Percentiles rank a stretch among this genome's conserved stretches.
Conservation (phyloP, 1,140 invertebrate species). For the Venturia canescens region DNA sequence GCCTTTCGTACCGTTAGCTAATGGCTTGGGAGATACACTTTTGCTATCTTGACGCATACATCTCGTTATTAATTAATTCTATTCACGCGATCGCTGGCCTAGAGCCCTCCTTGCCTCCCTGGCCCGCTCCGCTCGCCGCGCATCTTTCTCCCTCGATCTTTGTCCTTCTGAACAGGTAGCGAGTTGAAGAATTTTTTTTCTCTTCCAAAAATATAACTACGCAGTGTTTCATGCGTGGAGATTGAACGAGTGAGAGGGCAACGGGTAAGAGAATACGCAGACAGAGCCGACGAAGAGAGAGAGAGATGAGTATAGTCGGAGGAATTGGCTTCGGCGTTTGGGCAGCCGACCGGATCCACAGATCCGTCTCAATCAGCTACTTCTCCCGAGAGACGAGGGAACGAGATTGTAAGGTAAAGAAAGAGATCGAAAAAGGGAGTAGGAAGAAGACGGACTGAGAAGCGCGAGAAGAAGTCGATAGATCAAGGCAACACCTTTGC, state of each 20-base stretch:
- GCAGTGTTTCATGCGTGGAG: constrained; percentile 13
- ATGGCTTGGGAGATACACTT: constrained; percentile 6
- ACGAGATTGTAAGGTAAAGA: not conserved
- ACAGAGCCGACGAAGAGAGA: not conserved
- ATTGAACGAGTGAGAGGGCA: not conserved
- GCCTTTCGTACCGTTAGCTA: constrained; percentile 22
- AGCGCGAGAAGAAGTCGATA: constrained; percentile 66
- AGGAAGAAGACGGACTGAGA: constrained; percentile 38
- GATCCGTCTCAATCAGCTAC: constrained; percentile 66
- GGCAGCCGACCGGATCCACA: constrained; percentile 46
- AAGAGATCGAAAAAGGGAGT: not conserved
- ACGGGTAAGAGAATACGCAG: not conserved
- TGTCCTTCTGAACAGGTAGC: constrained; percentile 13
- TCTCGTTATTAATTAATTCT: constrained; percentile 28
- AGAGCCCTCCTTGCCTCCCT: not conserved
- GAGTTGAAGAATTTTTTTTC: not conserved
- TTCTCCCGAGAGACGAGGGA: constrained; percentile 14
- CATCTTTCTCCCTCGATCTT: not conserved
- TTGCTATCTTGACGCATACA: constrained; percentile 27
- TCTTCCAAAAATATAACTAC: constrained; percentile 17
- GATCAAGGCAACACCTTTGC: constrained; percentile 70
- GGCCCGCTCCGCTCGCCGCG: no score
- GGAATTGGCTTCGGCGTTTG: constrained; percentile 42
- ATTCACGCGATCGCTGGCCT: constrained; percentile 25
- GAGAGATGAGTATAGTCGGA: not conserved